Base-by-base conservation (phyloP, 2,888 invertebrate genomes). In the Lathronympha strigana region DNA sequence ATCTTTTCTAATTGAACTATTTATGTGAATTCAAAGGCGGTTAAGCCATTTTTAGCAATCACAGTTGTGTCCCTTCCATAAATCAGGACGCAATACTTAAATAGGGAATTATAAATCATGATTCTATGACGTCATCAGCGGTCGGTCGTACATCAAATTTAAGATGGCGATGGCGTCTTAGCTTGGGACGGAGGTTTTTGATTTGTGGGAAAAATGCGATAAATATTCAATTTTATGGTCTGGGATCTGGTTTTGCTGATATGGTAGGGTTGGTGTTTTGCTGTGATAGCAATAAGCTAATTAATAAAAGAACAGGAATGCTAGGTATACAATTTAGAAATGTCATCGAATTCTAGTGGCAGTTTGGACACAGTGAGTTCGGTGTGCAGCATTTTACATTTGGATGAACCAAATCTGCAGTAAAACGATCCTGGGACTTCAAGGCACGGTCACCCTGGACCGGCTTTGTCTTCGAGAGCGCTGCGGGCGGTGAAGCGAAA, bases 71-170 rank as follows among this genome's bases (percentile, higher is more conserved):
- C 43, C 63, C 25, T 43, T 28, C 33, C 8, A 63, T 63, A 63
- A 63, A 63, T 63, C 63, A 58, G 50, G 43, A 13, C 19, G n/a
- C 58, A 57, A 45, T 58, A 51, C 63, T 51, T 58, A 36, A 51
- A 43, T 53, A 17, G 57, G 40, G 51, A 58, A 63, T 63, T 63
- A 63, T 63, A 45, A 58, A 58, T 63, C 58, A 36, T 40, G n/a
- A n/a, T n/a, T n/a, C n/a, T n/a, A n/a, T n/a, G 31, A 21, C 49
- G 50, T 58, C 58, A 63, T 51, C 31, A 50, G 33, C 50, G 36
- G 25, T 57, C 17, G 61, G 5, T 50, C 63, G 55, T 63, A 40
- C 55, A 58, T 63, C 63, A 63, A 63, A 63, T 28, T 63, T 51
- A 63, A 57, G 21, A 31, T 15, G 63, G 49, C 55, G 40, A n/a